Conservation (phyloP, 2,113 vertebrate species). For the Mus musculus region DNA sequence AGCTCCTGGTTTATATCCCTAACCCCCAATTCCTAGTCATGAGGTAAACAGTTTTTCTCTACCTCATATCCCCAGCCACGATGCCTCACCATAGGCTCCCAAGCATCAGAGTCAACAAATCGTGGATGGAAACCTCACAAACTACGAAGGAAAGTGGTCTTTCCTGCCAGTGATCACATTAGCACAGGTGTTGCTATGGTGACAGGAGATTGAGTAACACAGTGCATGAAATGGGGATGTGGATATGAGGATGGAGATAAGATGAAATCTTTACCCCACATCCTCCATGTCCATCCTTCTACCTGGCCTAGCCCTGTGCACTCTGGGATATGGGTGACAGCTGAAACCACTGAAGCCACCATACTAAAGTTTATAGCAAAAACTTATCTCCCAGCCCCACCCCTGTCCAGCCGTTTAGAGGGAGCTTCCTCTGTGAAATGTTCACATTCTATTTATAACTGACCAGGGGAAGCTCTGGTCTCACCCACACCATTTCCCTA, state of each 20-base stretch:
- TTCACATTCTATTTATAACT: constrained; percentile 34
- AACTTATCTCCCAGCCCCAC: background rate
- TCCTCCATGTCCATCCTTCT: background rate
- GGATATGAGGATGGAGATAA: background rate
- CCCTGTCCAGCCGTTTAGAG: background rate
- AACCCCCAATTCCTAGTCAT: background rate
- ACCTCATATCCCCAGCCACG: background rate
- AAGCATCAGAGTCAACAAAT: background rate
- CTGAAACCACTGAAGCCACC: background rate
- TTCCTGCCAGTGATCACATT: background rate
- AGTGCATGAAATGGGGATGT: background rate
- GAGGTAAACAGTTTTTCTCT: background rate
- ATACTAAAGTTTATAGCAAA: background rate
- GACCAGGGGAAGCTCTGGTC: background rate
- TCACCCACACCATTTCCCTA: background rate
- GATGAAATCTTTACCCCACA: background rate
- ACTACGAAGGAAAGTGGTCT: background rate
- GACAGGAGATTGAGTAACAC: background rate
- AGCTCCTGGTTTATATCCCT: background rate
- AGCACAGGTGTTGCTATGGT: background rate
- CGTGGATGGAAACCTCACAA: background rate
- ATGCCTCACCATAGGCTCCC: background rate
- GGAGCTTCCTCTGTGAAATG: background rate
- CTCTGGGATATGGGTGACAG: background rate
- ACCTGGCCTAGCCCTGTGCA: background rate